Base-by-base conservation (phyloP, 2,113 vertebrate species). In the Numenius arquata region DNA sequence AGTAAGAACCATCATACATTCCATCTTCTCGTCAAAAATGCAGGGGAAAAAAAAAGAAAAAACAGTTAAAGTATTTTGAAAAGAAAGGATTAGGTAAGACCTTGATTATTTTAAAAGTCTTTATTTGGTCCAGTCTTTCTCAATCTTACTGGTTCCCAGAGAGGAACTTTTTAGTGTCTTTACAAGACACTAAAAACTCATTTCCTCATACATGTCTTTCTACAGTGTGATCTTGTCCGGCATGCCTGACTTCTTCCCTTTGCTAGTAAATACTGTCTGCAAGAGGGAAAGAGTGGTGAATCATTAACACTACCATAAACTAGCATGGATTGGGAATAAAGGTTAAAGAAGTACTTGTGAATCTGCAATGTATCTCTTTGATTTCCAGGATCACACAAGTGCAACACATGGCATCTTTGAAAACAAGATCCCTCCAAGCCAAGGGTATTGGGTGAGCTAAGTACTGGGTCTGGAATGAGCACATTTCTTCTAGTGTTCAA, bases 301-400 rank as follows among this genome's bases (percentile, higher is more conserved):
- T 86, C 48, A 89, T 88, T 96, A 93, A 92, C 71, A 48, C 23
- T 83, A 18, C 43, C 63, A 77, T 15, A 18, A 93, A 66, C 18
- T 23, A 27, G 15, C 58, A 34, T 26, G 47, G 68, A 45, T n/a
- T 77, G 25, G 36, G 85, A 88, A 90, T 74, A 93, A 83, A 94
- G 79, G 83, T 86, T 88, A 82, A 71, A 91, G 52, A 61, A 71
- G 21, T 17, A 47, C 19, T 45, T 67, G 48, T 84, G 65, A 86
- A 48, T 71, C 65, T 81, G 67, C 41, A 66, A 15, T 36, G 5
- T 25, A 15, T 70, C 36, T 25, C 6, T 70, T 58, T 80, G 45
- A 85, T 83, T 70, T 82, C 78, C 63, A 78, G 53, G 26, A 72
- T 88, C 38, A 62, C 43, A 70, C 8, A 43, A 73, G 29, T 40